phyloP scores from a whole-genome alignment of 2,888 invertebrate genomes.

The Amphipoea lucens region DNA sequence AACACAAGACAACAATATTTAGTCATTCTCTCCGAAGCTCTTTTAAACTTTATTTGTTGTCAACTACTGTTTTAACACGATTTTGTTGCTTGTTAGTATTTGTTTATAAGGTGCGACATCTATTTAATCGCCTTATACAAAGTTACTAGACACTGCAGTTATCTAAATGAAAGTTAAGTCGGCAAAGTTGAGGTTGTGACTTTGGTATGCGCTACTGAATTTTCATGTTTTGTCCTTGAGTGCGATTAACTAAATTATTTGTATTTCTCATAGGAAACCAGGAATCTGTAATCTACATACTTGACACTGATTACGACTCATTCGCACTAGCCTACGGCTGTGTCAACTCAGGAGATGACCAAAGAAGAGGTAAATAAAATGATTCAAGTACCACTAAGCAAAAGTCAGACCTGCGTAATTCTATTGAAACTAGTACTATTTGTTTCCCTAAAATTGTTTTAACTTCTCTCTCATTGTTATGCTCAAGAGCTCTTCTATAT shows the following conservation, averaged over 20 bases:
- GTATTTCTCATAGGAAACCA: slow-evolving; percentile 8
- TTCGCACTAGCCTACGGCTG: slow-evolving; percentile 92
- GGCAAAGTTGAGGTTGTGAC: not conserved
- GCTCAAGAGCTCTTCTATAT: not conserved
- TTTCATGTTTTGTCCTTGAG: too few relatives aligned
- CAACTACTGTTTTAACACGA: not conserved
- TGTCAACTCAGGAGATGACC: slow-evolving; percentile 79
- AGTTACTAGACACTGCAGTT: not conserved
- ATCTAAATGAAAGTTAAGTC: not conserved
- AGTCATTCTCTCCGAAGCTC: not conserved
- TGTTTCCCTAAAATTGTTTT: not conserved
- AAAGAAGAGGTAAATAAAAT: slow-evolving; percentile 78
- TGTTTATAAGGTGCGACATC: not conserved
- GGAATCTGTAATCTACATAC: slow-evolving; percentile 9
- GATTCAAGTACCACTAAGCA: not conserved
- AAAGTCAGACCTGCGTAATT: not conserved
- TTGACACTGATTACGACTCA: slow-evolving; percentile 90
- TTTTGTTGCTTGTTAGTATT: not conserved
- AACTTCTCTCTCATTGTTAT: rapidly evolving
- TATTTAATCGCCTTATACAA: not conserved
- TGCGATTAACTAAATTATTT: not conserved
- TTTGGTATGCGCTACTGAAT: not conserved
- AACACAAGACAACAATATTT: not conserved
- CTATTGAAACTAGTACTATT: not conserved
- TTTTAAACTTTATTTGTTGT: not conserved